Evolutionary conservation across 2,888 invertebrate genomes (phyloP).

Genomic region (Notocelia uddmanniana): DNA sequence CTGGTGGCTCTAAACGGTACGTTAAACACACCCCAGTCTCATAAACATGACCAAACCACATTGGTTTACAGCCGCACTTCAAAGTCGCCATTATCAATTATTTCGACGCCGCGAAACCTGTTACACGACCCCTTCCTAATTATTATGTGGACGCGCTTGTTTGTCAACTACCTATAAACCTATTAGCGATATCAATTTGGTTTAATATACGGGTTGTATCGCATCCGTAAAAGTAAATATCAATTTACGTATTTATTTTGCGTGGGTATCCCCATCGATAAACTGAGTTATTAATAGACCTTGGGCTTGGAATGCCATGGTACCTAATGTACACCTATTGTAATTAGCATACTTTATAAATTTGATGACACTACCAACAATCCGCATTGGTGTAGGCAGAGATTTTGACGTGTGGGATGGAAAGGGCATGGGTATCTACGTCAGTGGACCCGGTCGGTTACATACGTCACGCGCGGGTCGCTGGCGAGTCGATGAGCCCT

Average conservation of each 20-base stretch:
- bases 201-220: slow-evolving; percentile 6
- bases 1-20: slow-evolving; percentile 76
- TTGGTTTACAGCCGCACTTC: slow-evolving; percentile 26
- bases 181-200: slow-evolving; percentile 41
- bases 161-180: slow-evolving; percentile 61
- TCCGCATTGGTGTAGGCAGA: slow-evolving; percentile 33
- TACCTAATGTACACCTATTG: background rate
- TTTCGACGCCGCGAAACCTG: slow-evolving; percentile 66
- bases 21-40: slow-evolving; percentile 54
- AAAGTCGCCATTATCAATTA: slow-evolving; percentile 59
- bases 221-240: slow-evolving; percentile 6
- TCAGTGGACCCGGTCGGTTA: slow-evolving; percentile 64
- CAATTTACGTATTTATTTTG: slow-evolving; percentile 27
- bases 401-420: slow-evolving; percentile 66
- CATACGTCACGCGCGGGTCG: slow-evolving; percentile 51
- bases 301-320: background rate
- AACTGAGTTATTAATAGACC: slow-evolving; percentile 28
- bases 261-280: slow-evolving; percentile 24
- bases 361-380: slow-evolving; percentile 1
- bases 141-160: slow-evolving; percentile 64
- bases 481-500: slow-evolving; percentile 40
- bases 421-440: slow-evolving; percentile 78
- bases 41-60: background rate
- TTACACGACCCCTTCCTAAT: slow-evolving; percentile 67
- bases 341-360: background rate